Evolutionary conservation across 2,888 invertebrate species (phyloP).

Genomic region (Axea sp.): DNA sequence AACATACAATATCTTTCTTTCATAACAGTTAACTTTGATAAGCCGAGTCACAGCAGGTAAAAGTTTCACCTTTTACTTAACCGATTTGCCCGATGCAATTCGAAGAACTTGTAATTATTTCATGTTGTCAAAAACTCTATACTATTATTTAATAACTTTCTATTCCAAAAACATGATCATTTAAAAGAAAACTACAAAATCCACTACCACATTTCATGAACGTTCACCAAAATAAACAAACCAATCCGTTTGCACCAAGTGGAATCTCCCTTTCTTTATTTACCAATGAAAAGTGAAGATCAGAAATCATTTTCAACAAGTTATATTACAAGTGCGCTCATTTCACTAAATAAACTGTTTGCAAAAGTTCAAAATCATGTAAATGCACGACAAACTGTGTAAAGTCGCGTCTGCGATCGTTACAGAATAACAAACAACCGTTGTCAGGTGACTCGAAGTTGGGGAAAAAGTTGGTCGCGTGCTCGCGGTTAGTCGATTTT

Average conservation of each 20-base stretch:
- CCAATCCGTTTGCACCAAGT: neutral
- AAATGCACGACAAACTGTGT: neutral
- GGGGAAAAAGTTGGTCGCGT: constrained; percentile 1
- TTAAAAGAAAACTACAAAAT: too few relatives aligned
- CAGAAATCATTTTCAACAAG: too few relatives aligned
- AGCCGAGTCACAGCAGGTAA: constrained; percentile 3
- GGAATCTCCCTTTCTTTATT: constrained; percentile 1
- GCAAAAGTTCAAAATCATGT: neutral
- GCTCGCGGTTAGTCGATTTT: constrained; percentile 14
- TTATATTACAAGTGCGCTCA: too few relatives aligned
- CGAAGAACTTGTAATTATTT: too few relatives aligned
- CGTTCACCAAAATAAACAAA: neutral
- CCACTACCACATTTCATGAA: too few relatives aligned
- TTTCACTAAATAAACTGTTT: neutral
- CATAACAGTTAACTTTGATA: constrained; percentile 4
- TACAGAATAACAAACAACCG: neutral
- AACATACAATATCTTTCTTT: constrained; percentile 5
- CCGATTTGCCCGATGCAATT: constrained; percentile 2
- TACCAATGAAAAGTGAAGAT: neutral
- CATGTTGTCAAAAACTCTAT: neutral
- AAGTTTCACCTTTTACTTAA: constrained; percentile 33
- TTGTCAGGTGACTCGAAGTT: neutral
- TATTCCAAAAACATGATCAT: neutral
- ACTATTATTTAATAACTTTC: neutral
- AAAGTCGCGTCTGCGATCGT: neutral